These are phyloP conservation scores for Agonum fuliginosum DNA, from an alignment of 2,888 invertebrate genomes.

Conservation along the genomic window DNA sequence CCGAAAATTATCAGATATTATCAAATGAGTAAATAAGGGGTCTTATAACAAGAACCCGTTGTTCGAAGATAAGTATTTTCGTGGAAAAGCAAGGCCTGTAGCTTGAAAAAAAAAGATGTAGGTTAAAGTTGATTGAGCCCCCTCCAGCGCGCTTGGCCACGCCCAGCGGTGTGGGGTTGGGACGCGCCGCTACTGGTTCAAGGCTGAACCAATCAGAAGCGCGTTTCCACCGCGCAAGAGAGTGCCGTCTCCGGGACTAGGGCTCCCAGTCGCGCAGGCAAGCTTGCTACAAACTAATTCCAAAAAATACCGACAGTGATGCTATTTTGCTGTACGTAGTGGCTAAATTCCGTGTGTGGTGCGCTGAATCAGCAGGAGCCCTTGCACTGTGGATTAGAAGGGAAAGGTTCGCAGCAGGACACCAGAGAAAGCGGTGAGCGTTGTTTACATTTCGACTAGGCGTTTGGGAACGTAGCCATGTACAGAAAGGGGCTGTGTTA, in stretches of 20 bases:
- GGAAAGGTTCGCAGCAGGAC: slow-evolving; percentile 36
- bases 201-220: slow-evolving; percentile 44
- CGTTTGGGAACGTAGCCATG: slow-evolving; percentile 50
- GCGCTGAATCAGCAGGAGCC: slow-evolving; percentile 31
- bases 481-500: slow-evolving; percentile 56
- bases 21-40: too few relatives aligned
- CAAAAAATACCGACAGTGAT: slow-evolving; percentile 53
- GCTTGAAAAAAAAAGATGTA: slow-evolving; percentile 9
- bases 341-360: slow-evolving; percentile 40
- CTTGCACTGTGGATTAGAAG: slow-evolving; percentile 30
- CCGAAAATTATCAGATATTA: too few relatives aligned
- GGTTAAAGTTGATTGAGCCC: not conserved
- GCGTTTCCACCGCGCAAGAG: slow-evolving; percentile 28
- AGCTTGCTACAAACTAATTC: slow-evolving; percentile 53
- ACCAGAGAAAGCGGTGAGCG: slow-evolving; percentile 54
- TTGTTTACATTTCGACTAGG: slow-evolving; percentile 45
- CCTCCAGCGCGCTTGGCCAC: slow-evolving; percentile 27
- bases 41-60: too few relatives aligned
- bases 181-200: slow-evolving; percentile 47
- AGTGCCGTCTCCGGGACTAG: slow-evolving; percentile 54
- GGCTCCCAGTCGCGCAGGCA: slow-evolving; percentile 55
- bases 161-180: slow-evolving; percentile 23
- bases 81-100: not conserved
- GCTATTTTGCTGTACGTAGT: slow-evolving; percentile 39
- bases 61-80: not conserved